Evolutionary conservation across 2,888 invertebrate genomes (phyloP).

Genomic region (Pheosia tremula): DNA sequence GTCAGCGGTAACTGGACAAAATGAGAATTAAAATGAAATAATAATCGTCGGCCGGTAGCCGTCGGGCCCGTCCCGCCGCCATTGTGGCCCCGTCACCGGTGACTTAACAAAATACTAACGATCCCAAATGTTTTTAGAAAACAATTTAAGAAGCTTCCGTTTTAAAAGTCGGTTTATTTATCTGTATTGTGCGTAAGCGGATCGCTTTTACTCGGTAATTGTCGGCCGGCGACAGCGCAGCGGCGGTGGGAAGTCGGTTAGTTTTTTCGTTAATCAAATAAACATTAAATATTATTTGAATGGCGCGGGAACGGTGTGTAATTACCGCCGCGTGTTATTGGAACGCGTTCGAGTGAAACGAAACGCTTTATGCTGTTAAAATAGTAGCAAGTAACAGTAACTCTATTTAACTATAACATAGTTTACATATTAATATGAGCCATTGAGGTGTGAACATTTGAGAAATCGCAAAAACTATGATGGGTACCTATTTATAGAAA

Average conservation of each 20-base stretch:
- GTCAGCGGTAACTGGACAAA: constrained; percentile 38
- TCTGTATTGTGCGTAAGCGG: constrained; percentile 70
- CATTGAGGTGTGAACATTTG: too few relatives aligned
- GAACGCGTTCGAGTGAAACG: constrained; percentile 24
- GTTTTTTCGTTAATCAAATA: constrained; percentile 45
- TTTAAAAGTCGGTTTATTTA: constrained; percentile 69
- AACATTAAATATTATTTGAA: constrained; percentile 44
- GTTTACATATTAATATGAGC: neutral
- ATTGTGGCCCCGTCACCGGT: constrained; percentile 59
- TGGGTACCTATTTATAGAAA: too few relatives aligned
- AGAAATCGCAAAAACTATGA: too few relatives aligned
- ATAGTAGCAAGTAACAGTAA: neutral
- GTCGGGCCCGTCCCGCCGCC: constrained; percentile 36
- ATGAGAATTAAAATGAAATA: constrained; percentile 37
- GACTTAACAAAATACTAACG: constrained; percentile 64
- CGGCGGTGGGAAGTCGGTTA: constrained; percentile 36
- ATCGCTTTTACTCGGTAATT: constrained; percentile 71
- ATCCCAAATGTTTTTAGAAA: constrained; percentile 77
- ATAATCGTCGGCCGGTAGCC: constrained; percentile 48
- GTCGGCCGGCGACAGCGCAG: constrained; percentile 45
- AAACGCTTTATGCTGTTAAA: constrained; percentile 2
- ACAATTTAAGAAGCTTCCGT: constrained; percentile 82
- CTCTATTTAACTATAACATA: neutral
- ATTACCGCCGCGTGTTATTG: constrained; percentile 38
- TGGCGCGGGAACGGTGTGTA: constrained; percentile 31